Evolutionary conservation across 1,140 invertebrate genomes (phyloP), one percentile per base, ranked within the genome.

Genomic region (Metopolophium dirhodum): DNA sequence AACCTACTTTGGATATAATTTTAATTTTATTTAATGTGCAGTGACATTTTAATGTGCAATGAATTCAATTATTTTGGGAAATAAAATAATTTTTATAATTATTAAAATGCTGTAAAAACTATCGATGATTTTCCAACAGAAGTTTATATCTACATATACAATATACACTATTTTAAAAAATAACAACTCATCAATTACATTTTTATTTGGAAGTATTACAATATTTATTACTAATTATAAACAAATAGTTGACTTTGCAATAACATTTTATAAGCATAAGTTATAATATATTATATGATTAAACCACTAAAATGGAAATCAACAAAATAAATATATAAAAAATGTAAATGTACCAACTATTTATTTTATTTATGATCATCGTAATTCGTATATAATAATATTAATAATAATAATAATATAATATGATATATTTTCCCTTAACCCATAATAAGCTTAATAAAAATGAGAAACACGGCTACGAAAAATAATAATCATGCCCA

Each of bases 401-500:
- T 7, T 77, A 77, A 18, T 18, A 77, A 41, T 41, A 41, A 41
- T 41, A 41, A 41, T n/a, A 18, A 77, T 77, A 77, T 77, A 77
- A 77, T 77, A n/a, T 77, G 61, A 23, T 77, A n/a, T 68, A 77
- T 77, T 77, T n/a, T 77, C n/a, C n/a, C 61, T 77, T n/a, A 77
- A n/a, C 2, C 11, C 30, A 18, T 35, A 77, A 77, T n/a, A n/a
- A 77, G n/a, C 14, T 77, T n/a, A 20, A 77, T 77, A n/a, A 77
- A 77, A 77, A 77, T 14, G 6, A 77, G n/a, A 77, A 77, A 77
- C 18, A n/a, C 61, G 6, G 30, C 6, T 77, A 77, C 30, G 6
- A 18, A 77, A 18, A 77, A 77, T 77, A 77, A 77, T n/a, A n/a
- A 77, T 77, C 61, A n/a, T 77, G 4, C 30, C 7, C 30, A 35